These are phyloP conservation scores for Xiphorhynchus erythropygius DNA, from an alignment of 2,797 vertebrate genomes.

Conservation along the genomic window DNA sequence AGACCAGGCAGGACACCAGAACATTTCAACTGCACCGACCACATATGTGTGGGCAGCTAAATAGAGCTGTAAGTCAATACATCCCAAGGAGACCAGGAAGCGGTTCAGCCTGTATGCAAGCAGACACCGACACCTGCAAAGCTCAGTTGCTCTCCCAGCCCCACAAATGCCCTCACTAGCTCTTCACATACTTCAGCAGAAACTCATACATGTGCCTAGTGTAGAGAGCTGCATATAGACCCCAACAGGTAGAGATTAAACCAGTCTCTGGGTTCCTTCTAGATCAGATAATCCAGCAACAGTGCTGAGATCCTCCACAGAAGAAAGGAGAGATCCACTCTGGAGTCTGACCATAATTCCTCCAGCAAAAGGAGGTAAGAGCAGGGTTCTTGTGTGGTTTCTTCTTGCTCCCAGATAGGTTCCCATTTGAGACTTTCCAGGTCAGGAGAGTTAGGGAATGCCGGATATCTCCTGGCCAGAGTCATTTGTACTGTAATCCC, in stretches of 20 bases:
- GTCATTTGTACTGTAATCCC: neutral
- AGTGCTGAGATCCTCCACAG: neutral
- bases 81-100: neutral
- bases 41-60: neutral
- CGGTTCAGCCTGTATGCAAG: neutral
- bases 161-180: neutral
- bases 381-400: accelerated
- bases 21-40: neutral
- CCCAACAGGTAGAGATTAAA: neutral
- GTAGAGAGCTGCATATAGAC: accelerated
- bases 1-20: neutral
- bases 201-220: accelerated
- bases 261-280: neutral
- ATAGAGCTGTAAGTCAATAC: neutral
- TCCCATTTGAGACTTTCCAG: neutral
- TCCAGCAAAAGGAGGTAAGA: neutral
- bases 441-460: neutral
- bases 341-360: neutral
- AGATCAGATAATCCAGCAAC: neutral
- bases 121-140: neutral
- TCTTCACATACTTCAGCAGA: neutral
- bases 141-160: neutral
- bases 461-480: neutral
- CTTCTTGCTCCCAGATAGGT: neutral
- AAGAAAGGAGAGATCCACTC: neutral